Percentiles rank a stretch among this genome's conserved stretches.
These are phyloP conservation scores for Lepidurus couesii DNA, from an alignment of 1,140 invertebrate genomes.

Conservation along the genomic window DNA sequence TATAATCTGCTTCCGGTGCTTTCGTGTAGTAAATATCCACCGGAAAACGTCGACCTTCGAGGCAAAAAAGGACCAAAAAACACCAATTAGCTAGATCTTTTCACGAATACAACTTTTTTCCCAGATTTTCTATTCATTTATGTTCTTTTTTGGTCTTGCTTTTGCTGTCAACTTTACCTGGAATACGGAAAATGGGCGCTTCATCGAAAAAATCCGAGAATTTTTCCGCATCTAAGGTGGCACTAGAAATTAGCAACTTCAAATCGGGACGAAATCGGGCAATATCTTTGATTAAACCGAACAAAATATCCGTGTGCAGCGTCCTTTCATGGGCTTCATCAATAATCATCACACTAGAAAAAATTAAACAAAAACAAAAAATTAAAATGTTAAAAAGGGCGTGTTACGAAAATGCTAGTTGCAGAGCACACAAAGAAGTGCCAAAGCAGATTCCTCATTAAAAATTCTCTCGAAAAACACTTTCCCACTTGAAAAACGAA, in stretches of 20 bases:
- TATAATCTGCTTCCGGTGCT: slow-evolving; percentile 96
- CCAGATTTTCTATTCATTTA: neutral
- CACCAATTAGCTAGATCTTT: slow-evolving; percentile 18
- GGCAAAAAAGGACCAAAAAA: slow-evolving; percentile 26
- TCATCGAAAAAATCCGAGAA: slow-evolving; percentile 98
- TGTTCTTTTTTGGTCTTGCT: neutral
- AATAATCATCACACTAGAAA: slow-evolving; percentile 90
- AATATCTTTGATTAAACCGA: slow-evolving; percentile 98
- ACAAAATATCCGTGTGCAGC: slow-evolving; percentile 95
- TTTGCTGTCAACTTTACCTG: slow-evolving; percentile 52
- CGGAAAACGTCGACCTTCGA: slow-evolving; percentile 58
- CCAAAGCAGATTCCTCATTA: neutral
- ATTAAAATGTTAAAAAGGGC: neutral
- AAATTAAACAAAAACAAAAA: slow-evolving; percentile 28
- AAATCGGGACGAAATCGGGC: slow-evolving; percentile 87
- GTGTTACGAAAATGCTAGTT: neutral
- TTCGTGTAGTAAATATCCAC: slow-evolving; percentile 99
- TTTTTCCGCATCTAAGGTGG: slow-evolving; percentile 95
- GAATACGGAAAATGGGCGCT: slow-evolving; percentile 95
- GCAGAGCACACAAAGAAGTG: neutral
- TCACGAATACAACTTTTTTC: neutral
- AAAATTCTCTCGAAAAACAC: neutral
- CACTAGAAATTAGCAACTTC: slow-evolving; percentile 94
- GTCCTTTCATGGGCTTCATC: slow-evolving; percentile 99
- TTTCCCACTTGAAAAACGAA: neutral